Evolutionary conservation across 2,888 invertebrate genomes (phyloP).

Genomic region (Chorisops tibialis): DNA sequence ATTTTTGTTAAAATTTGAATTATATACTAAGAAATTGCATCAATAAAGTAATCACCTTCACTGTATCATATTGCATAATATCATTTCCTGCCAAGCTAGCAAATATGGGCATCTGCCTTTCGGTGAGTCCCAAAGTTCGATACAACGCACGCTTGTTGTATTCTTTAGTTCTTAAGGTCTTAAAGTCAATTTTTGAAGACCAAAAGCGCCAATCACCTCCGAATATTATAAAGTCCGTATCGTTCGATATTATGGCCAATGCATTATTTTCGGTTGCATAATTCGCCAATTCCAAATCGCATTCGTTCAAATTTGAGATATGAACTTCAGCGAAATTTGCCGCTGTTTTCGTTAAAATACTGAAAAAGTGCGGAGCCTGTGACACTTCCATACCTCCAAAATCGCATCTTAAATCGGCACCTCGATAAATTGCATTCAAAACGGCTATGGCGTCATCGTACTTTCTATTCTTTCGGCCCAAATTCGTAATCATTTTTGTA

Average conservation of each 20-base stretch:
- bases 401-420: not conserved
- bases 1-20: no score
- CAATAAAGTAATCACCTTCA: not conserved
- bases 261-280: slow-evolving; percentile 24
- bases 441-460: not conserved
- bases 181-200: slow-evolving; percentile 9
- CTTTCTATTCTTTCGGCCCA: slow-evolving; percentile 13
- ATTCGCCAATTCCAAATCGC: slow-evolving; percentile 30
- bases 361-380: not conserved
- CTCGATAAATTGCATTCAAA: not conserved
- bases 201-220: slow-evolving; percentile 28
- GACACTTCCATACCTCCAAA: not conserved
- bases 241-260: slow-evolving; percentile 29
- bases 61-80: slow-evolving; percentile 9
- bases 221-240: slow-evolving; percentile 32
- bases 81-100: slow-evolving; percentile 32
- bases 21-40: no score
- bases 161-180: slow-evolving; percentile 18
- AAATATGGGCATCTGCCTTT: slow-evolving; percentile 22
- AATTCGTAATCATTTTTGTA: not conserved
- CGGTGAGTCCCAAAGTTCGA: not conserved
- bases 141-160: slow-evolving; percentile 20
- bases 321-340: not conserved
- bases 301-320: slow-evolving; percentile 19
- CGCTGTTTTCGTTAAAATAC: slow-evolving; percentile 9